Percentiles rank a stretch among this genome's conserved stretches.
Evolutionary conservation across 2,113 vertebrate genomes (phyloP).

Genomic region (Physeter macrocephalus): DNA sequence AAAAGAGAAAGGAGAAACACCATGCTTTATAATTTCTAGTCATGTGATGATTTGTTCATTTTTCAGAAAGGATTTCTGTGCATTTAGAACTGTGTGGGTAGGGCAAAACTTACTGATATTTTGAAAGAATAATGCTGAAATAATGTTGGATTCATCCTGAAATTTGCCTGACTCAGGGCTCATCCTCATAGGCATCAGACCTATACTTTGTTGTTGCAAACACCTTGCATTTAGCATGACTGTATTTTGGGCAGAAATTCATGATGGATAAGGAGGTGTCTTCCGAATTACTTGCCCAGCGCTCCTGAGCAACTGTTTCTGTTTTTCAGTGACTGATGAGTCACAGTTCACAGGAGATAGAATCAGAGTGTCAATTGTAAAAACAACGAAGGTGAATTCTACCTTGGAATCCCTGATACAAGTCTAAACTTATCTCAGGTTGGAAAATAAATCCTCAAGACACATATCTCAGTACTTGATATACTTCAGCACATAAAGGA

Average conservation of each 20-base stretch:
- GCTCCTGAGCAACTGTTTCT: conserved; percentile 41
- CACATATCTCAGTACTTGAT: conserved; percentile 31
- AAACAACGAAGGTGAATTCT: not conserved
- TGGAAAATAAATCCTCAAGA: conserved; percentile 51
- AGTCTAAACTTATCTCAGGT: conserved; percentile 53
- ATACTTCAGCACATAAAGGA: not conserved
- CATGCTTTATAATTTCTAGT: conserved; percentile 28
- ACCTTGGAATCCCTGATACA: conserved; percentile 5
- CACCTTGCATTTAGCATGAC: not conserved
- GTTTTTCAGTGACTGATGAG: conserved; percentile 49
- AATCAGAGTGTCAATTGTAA: not conserved
- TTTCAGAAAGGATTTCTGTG: conserved; percentile 61
- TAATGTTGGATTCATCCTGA: not conserved
- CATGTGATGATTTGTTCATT: conserved; percentile 27
- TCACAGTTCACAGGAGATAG: conserved; percentile 45
- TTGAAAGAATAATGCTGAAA: conserved; percentile 59
- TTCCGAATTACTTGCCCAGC: conserved; percentile 25
- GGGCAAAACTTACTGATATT: conserved; percentile 56
- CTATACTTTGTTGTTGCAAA: not conserved
- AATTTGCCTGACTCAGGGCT: conserved; percentile 32
- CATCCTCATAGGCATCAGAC: not conserved
- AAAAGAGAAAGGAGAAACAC: not conserved
- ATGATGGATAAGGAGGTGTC: not conserved
- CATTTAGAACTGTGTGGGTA: conserved; percentile 50
- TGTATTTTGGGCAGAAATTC: conserved; percentile 10